Conservation (phyloP, 2,113 vertebrate species). For the Calidris pygmaea region DNA sequence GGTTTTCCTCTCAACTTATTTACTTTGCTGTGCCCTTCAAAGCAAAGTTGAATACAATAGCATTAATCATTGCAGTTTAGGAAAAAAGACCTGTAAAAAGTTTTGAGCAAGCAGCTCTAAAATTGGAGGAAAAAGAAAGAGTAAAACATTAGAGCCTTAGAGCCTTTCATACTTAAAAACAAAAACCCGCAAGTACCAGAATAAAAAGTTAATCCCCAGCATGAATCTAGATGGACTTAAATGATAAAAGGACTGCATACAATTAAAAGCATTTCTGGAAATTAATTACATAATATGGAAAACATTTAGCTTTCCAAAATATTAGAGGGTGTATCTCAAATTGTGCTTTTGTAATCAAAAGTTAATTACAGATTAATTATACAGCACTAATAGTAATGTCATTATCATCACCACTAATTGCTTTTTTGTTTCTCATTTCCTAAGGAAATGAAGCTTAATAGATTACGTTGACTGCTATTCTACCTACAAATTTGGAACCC, state of each 20-base stretch:
- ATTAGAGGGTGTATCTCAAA: neutral
- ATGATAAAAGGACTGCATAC: neutral
- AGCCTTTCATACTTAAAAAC: neutral
- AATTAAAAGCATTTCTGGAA: neutral
- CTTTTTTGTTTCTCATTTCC: constrained; percentile 1
- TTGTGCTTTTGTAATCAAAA: neutral
- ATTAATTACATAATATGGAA: neutral
- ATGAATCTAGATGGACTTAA: neutral
- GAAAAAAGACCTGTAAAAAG: neutral
- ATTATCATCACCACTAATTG: neutral
- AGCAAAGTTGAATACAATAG: neutral
- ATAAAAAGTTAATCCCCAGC: neutral
- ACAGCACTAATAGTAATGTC: neutral
- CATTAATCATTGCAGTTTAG: neutral
- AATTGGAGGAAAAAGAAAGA: neutral
- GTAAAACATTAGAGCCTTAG: neutral
- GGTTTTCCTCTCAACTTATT: neutral
- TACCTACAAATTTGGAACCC: neutral
- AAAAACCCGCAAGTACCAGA: neutral
- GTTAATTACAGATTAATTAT: constrained; percentile 20
- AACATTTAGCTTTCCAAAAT: neutral
- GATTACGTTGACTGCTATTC: neutral
- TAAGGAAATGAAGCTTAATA: neutral
- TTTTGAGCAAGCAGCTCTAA: neutral
- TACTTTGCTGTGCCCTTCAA: neutral